These are phyloP conservation scores for Arbacia lixula DNA, from an alignment of 53 echinoderm and acorn worm species.

Conservation along the genomic window DNA sequence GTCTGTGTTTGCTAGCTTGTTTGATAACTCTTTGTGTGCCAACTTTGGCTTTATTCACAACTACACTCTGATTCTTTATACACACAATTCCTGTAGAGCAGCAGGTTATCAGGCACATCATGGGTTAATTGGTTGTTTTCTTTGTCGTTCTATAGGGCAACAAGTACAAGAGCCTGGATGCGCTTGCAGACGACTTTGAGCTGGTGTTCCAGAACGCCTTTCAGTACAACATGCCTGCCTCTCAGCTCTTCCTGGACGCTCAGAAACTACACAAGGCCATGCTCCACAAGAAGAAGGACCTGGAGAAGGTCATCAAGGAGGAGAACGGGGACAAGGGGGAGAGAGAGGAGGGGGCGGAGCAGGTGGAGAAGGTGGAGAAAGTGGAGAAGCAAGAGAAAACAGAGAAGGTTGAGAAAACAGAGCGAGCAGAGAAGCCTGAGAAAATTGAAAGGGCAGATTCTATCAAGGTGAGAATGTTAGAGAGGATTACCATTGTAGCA, in stretches of 20 bases:
- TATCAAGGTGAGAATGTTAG: no score
- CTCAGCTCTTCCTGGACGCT: constrained; percentile 93
- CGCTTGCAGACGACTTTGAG: constrained; percentile 76
- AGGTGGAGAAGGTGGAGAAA: constrained; percentile 22
- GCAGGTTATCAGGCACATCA: no score
- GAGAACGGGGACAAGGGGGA: constrained; percentile 19
- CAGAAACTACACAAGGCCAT: constrained; percentile 89
- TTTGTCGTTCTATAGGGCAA: constrained; percentile 68
- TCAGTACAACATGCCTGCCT: constrained; percentile 89
- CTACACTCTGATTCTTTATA: no score
- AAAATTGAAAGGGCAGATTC: no score
- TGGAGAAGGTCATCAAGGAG: constrained; percentile 50
- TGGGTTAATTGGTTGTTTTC: no score
- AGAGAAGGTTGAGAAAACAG: constrained; percentile 47
- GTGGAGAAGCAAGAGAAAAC: constrained; percentile 78
- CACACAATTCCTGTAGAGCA: no score
- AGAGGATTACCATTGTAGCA: no score
- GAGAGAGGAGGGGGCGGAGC: constrained; percentile 58
- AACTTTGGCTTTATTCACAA: no score
- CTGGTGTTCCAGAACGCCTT: constrained; percentile 91
- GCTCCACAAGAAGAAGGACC: constrained; percentile 83
- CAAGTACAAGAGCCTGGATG: constrained; percentile 82
- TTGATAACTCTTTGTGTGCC: no score
- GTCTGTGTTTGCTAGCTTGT: no score
- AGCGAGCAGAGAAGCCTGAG: background rate